Evolutionary conservation across 2,797 vertebrate genomes (phyloP), one percentile per base, ranked within the genome.

Genomic region (Synanceia verrucosa): DNA sequence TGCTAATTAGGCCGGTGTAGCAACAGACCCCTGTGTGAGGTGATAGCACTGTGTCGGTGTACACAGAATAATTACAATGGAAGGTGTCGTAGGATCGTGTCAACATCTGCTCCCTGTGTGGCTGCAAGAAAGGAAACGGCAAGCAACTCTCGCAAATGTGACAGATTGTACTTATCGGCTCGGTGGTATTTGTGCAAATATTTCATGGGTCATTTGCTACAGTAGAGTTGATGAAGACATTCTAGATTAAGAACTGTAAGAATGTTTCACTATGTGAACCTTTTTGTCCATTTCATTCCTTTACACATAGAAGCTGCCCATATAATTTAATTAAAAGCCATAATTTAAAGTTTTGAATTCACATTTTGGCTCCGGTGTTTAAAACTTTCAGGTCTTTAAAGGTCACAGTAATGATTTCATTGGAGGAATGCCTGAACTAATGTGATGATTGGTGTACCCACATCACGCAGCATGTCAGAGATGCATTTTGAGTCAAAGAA

Each of bases 41-140:
- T 82, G 89, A 83, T 53, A 72, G 83, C 81, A 67, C 78, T 72
- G 75, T 86, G 85, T 90, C 79, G 23, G 65, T 75, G 79, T 82
- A 89, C 85, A 90, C 84, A 73, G 70, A 89, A 91, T 90, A 90
- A 90, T 93, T 90, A 92, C 86, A 88, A 69, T 57, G 68, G 71
- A 81, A 90, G 88, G 87, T 88, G 89, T 65, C 43, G 74, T 14
- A 75, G 69, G 65, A 78, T 81, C 67, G 12, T 82, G 88, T 86
- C 85, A 82, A 79, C 86, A 87, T 88, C 86, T 88, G 88, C 76
- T 89, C 67, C 76, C 63, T 18, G 81, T 47, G 80, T 77, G 71
- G 69, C 48, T 63, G 47, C 6, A 14, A 46, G 77, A 71, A 48
- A 65, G 37, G 60, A 67, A 63, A 63, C 2, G 19, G 65, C 69